Conservation (phyloP, 2,888 invertebrate genomes). For the Arrhopalites spinosus region DNA sequence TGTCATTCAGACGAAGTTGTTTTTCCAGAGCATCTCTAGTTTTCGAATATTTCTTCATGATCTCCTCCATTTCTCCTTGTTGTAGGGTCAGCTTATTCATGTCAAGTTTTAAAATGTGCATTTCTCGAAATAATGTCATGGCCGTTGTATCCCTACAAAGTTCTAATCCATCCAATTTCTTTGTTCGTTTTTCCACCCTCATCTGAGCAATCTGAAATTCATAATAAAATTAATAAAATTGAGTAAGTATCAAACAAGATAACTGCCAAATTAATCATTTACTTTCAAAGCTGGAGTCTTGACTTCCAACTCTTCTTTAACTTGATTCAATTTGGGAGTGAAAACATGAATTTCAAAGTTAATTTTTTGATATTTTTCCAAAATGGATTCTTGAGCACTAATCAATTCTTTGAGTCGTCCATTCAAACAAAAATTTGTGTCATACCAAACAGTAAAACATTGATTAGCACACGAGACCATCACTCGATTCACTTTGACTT, state of each 20-base stretch:
- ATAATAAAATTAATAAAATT: not conserved
- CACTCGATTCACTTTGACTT: conserved; percentile 40
- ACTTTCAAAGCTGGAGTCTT: not conserved
- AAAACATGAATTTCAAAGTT: not conserved
- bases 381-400: conserved; percentile 35
- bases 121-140: conserved; percentile 44
- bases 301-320: not conserved
- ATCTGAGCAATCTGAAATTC: conserved; percentile 41
- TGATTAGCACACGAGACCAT: conserved; percentile 47
- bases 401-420: conserved; percentile 42
- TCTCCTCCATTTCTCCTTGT: conserved; percentile 41
- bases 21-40: conserved; percentile 44
- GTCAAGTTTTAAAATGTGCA: conserved; percentile 41
- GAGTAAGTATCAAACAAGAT: not conserved
- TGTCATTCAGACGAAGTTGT: conserved; percentile 46
- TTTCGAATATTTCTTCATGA: conserved; percentile 44
- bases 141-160: conserved; percentile 49
- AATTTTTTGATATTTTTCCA: not conserved
- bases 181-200: conserved; percentile 46
- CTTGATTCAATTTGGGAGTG: not conserved
- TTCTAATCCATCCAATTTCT: conserved; percentile 44
- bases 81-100: conserved; percentile 42
- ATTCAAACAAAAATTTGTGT: conserved; percentile 43
- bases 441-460: conserved; percentile 48
- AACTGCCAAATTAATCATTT: not conserved